phyloP scores from a whole-genome alignment of 2,797 vertebrate genomes.

The Cossypha polioptera region DNA sequence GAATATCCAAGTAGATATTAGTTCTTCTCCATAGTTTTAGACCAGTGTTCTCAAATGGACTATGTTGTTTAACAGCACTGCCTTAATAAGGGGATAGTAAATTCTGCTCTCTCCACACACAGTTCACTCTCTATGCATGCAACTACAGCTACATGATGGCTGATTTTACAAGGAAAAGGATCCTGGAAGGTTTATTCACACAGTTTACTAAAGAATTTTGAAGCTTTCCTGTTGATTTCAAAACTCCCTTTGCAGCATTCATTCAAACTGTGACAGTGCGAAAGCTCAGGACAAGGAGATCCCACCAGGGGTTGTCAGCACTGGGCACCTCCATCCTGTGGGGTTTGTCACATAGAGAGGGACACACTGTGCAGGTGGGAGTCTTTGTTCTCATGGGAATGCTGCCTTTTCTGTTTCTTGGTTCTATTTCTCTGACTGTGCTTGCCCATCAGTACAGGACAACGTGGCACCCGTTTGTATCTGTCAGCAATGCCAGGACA shows the following conservation, averaged over 20 bases:
- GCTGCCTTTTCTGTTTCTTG: background rate
- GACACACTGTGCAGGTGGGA: rapidly evolving
- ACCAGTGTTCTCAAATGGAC: background rate
- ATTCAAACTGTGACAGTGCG: background rate
- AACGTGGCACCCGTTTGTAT: rapidly evolving
- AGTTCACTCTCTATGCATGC: background rate
- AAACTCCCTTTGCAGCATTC: background rate
- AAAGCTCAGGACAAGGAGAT: background rate
- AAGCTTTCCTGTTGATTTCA: background rate
- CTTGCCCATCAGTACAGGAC: background rate
- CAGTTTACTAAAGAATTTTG: background rate
- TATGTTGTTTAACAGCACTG: background rate
- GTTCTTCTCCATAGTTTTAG: background rate
- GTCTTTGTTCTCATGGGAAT: background rate
- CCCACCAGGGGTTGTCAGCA: background rate
- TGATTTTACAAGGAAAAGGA: background rate
- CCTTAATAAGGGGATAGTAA: background rate
- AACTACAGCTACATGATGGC: background rate
- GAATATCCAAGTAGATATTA: background rate
- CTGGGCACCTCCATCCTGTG: background rate
- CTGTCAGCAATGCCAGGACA: background rate
- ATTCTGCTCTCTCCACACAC: background rate
- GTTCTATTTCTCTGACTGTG: background rate
- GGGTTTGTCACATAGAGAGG: background rate
- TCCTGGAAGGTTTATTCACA: background rate